Evolutionary conservation across 2,113 vertebrate genomes (phyloP).

Genomic region (human (Homo sapiens)): DNA sequence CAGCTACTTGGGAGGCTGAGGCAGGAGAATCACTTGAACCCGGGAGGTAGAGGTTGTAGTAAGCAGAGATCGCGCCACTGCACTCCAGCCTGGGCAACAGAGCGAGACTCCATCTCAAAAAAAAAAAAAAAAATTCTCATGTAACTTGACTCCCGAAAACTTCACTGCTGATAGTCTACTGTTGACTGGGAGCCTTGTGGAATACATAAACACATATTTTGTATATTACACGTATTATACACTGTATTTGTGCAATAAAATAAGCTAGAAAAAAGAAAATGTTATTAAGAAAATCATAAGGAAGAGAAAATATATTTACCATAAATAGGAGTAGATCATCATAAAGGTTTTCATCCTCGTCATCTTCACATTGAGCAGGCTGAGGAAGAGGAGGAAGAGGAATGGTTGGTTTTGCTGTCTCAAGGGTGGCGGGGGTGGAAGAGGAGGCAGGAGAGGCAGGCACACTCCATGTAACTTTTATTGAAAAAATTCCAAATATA

Average conservation of each 20-base stretch:
- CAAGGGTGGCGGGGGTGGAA: neutral
- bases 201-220: neutral
- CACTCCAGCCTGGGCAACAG: no score
- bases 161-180: neutral
- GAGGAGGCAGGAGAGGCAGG: neutral
- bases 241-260: neutral
- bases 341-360: neutral
- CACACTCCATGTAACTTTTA: neutral
- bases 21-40: no score
- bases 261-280: neutral
- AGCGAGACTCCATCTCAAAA: no score
- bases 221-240: neutral
- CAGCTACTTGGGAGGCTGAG: no score
- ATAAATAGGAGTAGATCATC: neutral
- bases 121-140: neutral
- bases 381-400: neutral
- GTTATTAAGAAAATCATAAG: neutral
- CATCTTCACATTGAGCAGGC: neutral
- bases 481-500: neutral
- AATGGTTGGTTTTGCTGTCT: neutral
- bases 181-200: neutral
- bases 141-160: neutral
- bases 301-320: neutral
- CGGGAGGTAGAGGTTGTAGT: no score
- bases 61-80: no score